Evolutionary conservation across 2,888 invertebrate species (phyloP).

Genomic region (Notocelia uddmanniana): DNA sequence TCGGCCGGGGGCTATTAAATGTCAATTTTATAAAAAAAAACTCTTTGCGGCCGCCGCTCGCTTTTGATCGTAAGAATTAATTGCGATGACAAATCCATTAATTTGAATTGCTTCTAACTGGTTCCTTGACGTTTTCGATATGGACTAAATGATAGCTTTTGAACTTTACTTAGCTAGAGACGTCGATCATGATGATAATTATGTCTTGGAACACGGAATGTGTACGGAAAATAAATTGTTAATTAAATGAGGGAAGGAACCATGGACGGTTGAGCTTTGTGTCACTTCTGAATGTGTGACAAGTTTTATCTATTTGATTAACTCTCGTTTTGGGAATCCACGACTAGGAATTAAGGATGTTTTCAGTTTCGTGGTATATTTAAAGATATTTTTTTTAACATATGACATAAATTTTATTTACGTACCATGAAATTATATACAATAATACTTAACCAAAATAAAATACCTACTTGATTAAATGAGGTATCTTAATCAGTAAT

Average conservation of each 20-base stretch:
- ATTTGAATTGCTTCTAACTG: slow-evolving; percentile 77
- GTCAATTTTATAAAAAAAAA: slow-evolving; percentile 78
- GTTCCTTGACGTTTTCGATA: slow-evolving; percentile 57
- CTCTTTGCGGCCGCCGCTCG: slow-evolving; percentile 81
- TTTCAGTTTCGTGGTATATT: too few species aligned
- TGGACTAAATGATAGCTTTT: slow-evolving; percentile 48
- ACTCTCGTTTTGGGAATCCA: too few species aligned
- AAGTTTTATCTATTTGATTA: too few species aligned
- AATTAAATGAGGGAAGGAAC: background rate
- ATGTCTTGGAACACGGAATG: background rate
- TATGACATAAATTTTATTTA: too few species aligned
- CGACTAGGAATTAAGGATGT: background rate
- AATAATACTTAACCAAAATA: too few species aligned
- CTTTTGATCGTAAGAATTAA: slow-evolving; percentile 84
- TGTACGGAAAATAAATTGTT: background rate
- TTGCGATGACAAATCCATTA: slow-evolving; percentile 85
- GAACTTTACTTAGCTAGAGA: slow-evolving; percentile 47
- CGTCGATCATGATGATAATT: slow-evolving; percentile 8
- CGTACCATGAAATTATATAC: too few species aligned
- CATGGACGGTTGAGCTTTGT: background rate
- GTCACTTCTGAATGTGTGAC: too few species aligned
- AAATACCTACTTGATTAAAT: too few species aligned
- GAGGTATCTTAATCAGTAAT: too few species aligned
- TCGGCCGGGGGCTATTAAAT: slow-evolving; percentile 78
- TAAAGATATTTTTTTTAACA: too few species aligned